These are phyloP conservation scores for Sisyra terminalis DNA, from an alignment of 2,888 invertebrate genomes.

Conservation along the genomic window DNA sequence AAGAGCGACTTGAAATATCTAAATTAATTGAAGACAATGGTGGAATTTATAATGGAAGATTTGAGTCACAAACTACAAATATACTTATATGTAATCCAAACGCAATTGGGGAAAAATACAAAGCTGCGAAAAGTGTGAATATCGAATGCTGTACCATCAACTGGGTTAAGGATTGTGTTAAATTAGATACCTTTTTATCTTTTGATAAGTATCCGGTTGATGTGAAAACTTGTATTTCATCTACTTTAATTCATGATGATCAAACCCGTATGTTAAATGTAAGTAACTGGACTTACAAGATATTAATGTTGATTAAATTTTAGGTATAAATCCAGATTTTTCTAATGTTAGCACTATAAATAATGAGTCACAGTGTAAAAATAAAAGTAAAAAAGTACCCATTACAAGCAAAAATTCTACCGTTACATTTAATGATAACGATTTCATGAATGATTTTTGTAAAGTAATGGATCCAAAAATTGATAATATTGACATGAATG, in stretches of 20 bases:
- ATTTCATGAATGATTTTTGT: too few species aligned
- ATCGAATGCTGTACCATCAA: slow-evolving; percentile 49
- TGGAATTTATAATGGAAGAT: slow-evolving; percentile 29
- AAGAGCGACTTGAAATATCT: slow-evolving; percentile 46
- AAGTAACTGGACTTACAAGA: too few species aligned
- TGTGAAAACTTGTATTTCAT: slow-evolving; percentile 21
- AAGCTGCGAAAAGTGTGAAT: slow-evolving; percentile 33
- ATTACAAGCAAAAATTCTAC: too few species aligned
- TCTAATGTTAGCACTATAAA: too few species aligned
- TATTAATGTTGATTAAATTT: background rate
- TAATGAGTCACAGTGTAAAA: background rate
- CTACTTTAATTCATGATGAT: slow-evolving; percentile 1
- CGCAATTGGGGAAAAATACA: slow-evolving; percentile 54
- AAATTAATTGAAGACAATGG: slow-evolving; percentile 58
- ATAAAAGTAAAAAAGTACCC: background rate
- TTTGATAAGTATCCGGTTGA: slow-evolving; percentile 38
- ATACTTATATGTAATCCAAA: slow-evolving; percentile 43
- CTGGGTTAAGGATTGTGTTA: slow-evolving; percentile 69
- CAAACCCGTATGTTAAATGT: background rate
- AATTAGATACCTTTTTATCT: slow-evolving; percentile 50
- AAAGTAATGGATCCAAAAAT: slow-evolving; percentile 16
- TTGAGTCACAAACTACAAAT: slow-evolving; percentile 36
- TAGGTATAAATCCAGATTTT: background rate
- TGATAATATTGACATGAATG: slow-evolving; percentile 39
- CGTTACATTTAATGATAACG: too few species aligned